Base-by-base conservation (phyloP, 2,797 vertebrate genomes). In the Zenarchopterus dispar region DNA sequence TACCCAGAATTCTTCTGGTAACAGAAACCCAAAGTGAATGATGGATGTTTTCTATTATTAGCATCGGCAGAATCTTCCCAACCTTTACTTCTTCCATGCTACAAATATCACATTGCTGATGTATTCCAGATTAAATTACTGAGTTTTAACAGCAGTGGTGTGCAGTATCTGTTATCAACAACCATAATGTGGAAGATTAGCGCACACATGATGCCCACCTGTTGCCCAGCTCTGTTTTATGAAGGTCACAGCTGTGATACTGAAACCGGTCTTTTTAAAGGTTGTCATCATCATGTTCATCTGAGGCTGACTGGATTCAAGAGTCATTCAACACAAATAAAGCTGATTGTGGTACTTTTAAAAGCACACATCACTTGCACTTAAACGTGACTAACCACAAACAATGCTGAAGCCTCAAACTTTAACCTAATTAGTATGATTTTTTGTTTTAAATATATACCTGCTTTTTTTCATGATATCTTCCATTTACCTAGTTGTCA, bases 141-240 rank as follows among this genome's bases (percentile, higher is more conserved):
- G 78, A 67, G 88, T 94, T 94, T 93, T 92, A 92, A 93, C 86
- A 88, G 92, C 84, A 9, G 80, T 75, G 70, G 85, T 70, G 78
- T 77, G 76, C 82, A 88, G 83, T 78, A 89, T 87, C 90, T 89
- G 90, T 88, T 92, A 92, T 93, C 93, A 89, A 87, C 89, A 84
- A 87, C 89, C 91, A 92, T 93, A 94, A 93, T 93, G 92, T 93
- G 86, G 90, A 92, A 93, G 93, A 94, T 94, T 94, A 94, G 91
- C 90, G 70, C 90, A 91, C 88, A 85, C 89, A 85, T 81, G 78
- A 79, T 84, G 80, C 55, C 83, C 91, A 92, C 91, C 91, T 92
- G 91, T 92, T 90, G 88, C 78, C 77, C 76, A 54, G 81, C 85
- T 89, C 81, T 63, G 70, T 88, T 91, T 92, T 84, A 90, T 73